Conservation (phyloP, 2,113 vertebrate genomes). For the Falcunculus frontatus region DNA sequence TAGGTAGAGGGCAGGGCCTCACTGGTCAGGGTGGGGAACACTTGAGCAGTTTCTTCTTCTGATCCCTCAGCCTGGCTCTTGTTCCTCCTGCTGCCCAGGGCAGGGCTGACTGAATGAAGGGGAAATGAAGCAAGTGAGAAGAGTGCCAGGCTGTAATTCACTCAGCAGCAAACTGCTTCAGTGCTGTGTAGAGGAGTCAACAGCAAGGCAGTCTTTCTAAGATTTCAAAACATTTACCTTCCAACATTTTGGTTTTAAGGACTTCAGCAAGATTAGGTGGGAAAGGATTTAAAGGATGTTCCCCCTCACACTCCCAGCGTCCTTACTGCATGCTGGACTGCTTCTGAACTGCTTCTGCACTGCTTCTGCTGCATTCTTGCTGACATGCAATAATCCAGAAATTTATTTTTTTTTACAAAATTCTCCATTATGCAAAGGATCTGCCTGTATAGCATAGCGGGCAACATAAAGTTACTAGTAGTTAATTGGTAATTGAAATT, state of each 20-base stretch:
- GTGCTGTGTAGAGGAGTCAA: background rate
- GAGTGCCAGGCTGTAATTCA: background rate
- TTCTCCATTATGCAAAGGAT: background rate
- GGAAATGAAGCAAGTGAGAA: background rate
- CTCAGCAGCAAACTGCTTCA: background rate
- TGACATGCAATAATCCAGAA: background rate
- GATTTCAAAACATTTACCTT: background rate
- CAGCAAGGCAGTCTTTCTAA: background rate
- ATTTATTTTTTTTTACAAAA: background rate
- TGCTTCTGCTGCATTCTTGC: background rate
- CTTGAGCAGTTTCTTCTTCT: background rate
- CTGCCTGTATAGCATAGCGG: background rate
- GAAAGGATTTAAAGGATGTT: background rate
- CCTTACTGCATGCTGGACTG: background rate
- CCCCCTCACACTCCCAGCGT: background rate
- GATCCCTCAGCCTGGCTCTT: background rate
- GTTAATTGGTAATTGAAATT: background rate
- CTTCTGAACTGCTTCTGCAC: background rate
- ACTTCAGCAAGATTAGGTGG: background rate
- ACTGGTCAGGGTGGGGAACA: background rate
- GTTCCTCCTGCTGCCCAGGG: background rate
- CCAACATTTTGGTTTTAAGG: background rate
- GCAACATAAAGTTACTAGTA: background rate
- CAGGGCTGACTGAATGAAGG: background rate
- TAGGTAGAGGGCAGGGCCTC: conserved; percentile 41